Evolutionary conservation across 1,140 invertebrate genomes (phyloP), one percentile per base, ranked within the genome.

Genomic region (Venustaconcha ellipsiformis): DNA sequence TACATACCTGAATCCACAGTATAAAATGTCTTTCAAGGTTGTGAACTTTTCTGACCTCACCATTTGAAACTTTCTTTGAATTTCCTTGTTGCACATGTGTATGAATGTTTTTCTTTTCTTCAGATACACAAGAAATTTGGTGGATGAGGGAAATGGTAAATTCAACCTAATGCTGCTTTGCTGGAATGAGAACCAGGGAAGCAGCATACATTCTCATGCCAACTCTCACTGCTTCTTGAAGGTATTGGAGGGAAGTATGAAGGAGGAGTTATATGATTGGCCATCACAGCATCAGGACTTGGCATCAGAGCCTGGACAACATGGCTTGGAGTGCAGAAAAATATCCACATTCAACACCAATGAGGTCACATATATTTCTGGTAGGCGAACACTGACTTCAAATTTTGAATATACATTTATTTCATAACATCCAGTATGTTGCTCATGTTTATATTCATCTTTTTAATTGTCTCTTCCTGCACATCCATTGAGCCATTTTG

Each of bases 191-290:
- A 96, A 96, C 48, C 96, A 99, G 78, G 95, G 94, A 0, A 98
- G 96, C 0, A 93, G 95, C 18, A 98, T 99, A 79, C 98, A 99
- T 86, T 97, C 99, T 89, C 98, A 99, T 88, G 94, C 97, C 0
- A 93, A 98, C 84, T 94, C 97, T 0, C 97, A 99, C 87, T 99
- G 98, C 88, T 97, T 99, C 84, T 97, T 99, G 95, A 99, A 99
- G 91, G 92, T 92, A 18, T 83, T 94, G 23, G 84, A 92, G 62
- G 94, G 93, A 15, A 76, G 82, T 12, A 83, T 94, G 13, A 83
- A 88, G 26, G 92, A 95, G 91, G 92, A 94, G 5, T 89, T 93
- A 67, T 97, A 93, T 86, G 92, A 91, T 6, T 96, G 95, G 95
- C 96, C 95, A 13, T 83, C 90, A n/a, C 83, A 90, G 14, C 37